Base-by-base conservation (phyloP, 2,113 vertebrate species). In the Macquaria ambigua region DNA sequence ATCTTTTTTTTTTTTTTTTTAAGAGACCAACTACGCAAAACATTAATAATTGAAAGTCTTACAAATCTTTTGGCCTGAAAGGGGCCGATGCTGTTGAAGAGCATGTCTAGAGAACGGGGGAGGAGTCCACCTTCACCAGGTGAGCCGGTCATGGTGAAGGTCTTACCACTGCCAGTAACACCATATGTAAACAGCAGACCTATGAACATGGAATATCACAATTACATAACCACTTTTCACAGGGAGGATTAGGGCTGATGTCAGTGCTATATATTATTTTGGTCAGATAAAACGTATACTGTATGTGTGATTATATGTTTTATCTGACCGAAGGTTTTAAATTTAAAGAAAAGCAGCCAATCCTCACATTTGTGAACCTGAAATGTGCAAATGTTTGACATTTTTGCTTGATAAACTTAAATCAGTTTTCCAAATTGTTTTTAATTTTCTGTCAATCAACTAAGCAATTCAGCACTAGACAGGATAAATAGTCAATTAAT, bases 141-240 rank as follows among this genome's bases (percentile, higher is more conserved):
- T 2, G 97, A 98, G 0, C 98, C 98, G 0, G 98, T 99, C 98
- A 99, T 99, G 10, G 98, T 99, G 91, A 96, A 96, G 0, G 98
- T 99, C 87, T 99, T 99, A 46, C 98, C 98, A 11, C 98, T 99
- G 74, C 98, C 98, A 0, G 98, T 99, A 74, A 99, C 98, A 0
- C 98, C 98, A 0, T 99, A 99, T 0, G 98, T 99, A 59, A 99
- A 99, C 39, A 99, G 96, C 64, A 99, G 96, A 79, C 98, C 98
- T 99, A 31, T 6, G 71, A 53, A 76, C 10, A 34, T 18, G 2
- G 9, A 37, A 41, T 6, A 74, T 37, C 9, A 73, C 20, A 68
- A 25, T 25, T 15, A 63, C 8, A 74, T 20, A 46, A 72, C 7
- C 20, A 61, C 3, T 11, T 55, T 62, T 34, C 10, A 52, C 39